Evolutionary conservation across 2,888 invertebrate species (phyloP).

Genomic region (Amphimallon solstitiale): DNA sequence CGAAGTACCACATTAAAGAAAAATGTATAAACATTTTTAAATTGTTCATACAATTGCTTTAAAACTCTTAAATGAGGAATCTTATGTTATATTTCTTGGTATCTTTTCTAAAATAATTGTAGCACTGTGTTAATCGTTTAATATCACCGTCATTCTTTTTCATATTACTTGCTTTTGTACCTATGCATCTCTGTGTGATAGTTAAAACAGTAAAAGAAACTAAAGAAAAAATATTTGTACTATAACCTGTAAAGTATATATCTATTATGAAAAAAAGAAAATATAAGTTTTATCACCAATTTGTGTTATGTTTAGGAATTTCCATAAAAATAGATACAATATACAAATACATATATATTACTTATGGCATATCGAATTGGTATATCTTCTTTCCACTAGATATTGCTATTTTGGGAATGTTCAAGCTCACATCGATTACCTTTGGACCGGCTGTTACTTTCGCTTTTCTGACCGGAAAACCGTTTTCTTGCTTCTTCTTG

Average conservation of each 20-base stretch:
- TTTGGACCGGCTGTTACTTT: not conserved
- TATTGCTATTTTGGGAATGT: slow-evolving; percentile 32
- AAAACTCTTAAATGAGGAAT: too few relatives aligned
- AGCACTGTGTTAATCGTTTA: slow-evolving; percentile 49
- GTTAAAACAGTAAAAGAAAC: slow-evolving; percentile 50
- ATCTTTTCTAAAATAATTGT: too few relatives aligned
- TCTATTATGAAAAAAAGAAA: slow-evolving; percentile 51
- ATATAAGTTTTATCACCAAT: slow-evolving; percentile 65
- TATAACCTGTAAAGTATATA: slow-evolving; percentile 68
- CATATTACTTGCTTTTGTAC: slow-evolving; percentile 59
- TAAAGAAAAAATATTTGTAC: slow-evolving; percentile 64
- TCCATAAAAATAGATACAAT: slow-evolving; percentile 49
- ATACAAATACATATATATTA: slow-evolving; percentile 49
- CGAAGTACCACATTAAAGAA: too few relatives aligned
- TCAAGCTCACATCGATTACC: not conserved
- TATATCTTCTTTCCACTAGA: slow-evolving; percentile 66
- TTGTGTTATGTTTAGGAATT: slow-evolving; percentile 51
- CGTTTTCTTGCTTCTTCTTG: slow-evolving; percentile 56
- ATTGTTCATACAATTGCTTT: too few relatives aligned
- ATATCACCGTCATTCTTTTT: not conserved
- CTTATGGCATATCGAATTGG: slow-evolving; percentile 64
- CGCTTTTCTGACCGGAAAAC: slow-evolving; percentile 50
- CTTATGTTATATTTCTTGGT: too few relatives aligned
- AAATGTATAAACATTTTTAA: too few relatives aligned
- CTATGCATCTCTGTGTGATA: slow-evolving; percentile 64